Evolutionary conservation across 2,888 invertebrate genomes (phyloP), one percentile per base, ranked within the genome.

Genomic region (Chironomus riparius): DNA sequence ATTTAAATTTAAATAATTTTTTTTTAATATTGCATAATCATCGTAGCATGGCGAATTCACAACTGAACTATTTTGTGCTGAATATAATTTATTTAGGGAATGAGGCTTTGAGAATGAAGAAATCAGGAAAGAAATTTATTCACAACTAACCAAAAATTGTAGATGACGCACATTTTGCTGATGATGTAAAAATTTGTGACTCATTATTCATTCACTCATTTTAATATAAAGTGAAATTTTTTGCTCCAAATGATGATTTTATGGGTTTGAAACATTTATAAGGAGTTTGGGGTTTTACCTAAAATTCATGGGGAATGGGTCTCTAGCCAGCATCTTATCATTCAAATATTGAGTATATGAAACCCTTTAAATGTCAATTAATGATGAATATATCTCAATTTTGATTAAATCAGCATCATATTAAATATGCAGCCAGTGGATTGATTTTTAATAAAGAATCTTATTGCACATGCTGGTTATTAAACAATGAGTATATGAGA

Each of bases 141-240:
- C 38, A 38, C 38, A 38, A 38, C 38, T 38, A 28, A 5, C 28
- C 3, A 28, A 28, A 28, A 28, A 28, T 4, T 70, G 70, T 48
- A 18, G 22, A 48, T 56, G 71, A 71, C 71, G 70, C 70, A 48
- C 47, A 70, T 5, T 69, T 13, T 18, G 21, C 21, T 50, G 21
- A 47, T 22, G 13, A 38, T 70, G 28, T n/a, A 15, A 24, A 70
- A 50, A 38, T n/a, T 13, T 71, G 50, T 71, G 50, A 71, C 71
- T 71, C 71, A 71, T 71, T 56, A 71, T 28, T 71, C 71, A 71
- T 71, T 71, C 50, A 56, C 50, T 71, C 50, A 71, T 71, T 71
- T 13, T 5, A 50, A 71, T n/a, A 4, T 18, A 56, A 15, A 15
- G 56, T 3, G 56, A 56, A 56, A 56, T 15, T 1, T 28, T 18